Conservation (phyloP, 2,797 vertebrate species). For the Pangasius larnaudii region DNA sequence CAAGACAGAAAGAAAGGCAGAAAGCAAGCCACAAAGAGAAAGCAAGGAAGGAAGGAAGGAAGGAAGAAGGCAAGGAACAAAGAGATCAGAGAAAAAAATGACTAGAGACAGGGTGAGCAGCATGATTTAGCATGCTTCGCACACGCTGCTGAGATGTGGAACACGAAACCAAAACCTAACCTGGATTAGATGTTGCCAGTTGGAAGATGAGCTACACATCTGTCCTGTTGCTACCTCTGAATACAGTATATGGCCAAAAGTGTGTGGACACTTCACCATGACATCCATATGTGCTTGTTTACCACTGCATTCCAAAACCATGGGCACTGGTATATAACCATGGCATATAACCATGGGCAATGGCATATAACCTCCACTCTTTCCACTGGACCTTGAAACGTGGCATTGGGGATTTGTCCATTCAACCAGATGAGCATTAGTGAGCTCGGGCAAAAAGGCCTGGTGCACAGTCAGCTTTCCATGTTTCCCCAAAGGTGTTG, state of each 20-base stretch:
- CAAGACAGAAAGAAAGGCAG: neutral
- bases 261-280: neutral
- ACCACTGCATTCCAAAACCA: neutral
- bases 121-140: neutral
- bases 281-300: neutral
- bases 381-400: neutral
- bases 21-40: neutral
- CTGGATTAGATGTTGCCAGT: neutral
- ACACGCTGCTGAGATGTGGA: neutral
- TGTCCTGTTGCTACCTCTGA: neutral
- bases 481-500: neutral
- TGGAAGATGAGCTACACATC: neutral
- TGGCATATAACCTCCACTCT: neutral
- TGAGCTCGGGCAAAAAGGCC: neutral
- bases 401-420: neutral
- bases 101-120: neutral
- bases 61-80: neutral
- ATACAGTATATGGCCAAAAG: neutral
- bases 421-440: neutral
- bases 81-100: neutral
- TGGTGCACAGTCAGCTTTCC: neutral
- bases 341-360: no score
- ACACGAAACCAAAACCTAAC: neutral
- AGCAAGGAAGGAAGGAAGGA: neutral
- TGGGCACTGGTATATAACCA: no score